A percentile compares a stretch with the other conserved stretches of the same genome.
These are phyloP conservation scores for Pterostichus madidus DNA, from an alignment of 2,888 invertebrate species.

Conservation along the genomic window DNA sequence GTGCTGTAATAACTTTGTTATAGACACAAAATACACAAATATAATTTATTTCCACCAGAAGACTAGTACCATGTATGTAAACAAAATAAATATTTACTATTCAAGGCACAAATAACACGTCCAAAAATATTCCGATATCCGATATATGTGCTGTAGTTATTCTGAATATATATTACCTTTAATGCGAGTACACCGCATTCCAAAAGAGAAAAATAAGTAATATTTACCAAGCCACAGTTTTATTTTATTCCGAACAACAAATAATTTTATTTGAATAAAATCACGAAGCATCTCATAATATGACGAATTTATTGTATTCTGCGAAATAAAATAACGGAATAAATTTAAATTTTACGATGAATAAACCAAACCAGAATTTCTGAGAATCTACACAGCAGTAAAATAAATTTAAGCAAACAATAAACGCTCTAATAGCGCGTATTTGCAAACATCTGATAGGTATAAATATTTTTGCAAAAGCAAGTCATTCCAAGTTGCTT, in stretches of 20 bases:
- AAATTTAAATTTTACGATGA: constrained; percentile 19
- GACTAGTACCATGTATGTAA: no score
- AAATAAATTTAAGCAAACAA: constrained; percentile 27
- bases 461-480: constrained; percentile 48
- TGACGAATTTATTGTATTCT: not conserved
- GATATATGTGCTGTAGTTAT: constrained; percentile 35
- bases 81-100: constrained; percentile 38
- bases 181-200: constrained; percentile 22
- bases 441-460: constrained; percentile 32
- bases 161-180: constrained; percentile 41
- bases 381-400: constrained; percentile 2
- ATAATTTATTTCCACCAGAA: not conserved
- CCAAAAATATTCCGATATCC: constrained; percentile 2
- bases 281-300: not conserved
- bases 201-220: not conserved
- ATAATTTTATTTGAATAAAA: constrained; percentile 9
- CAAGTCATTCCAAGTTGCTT: constrained; percentile 5
- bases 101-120: not conserved
- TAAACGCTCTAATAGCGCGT: constrained; percentile 31
- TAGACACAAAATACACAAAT: no score
- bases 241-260: constrained; percentile 12
- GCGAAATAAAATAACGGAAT: not conserved
- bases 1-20: no score
- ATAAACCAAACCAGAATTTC: constrained; percentile 14
- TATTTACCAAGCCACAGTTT: not conserved